Evolutionary conservation across 2,888 invertebrate species (phyloP), one percentile per base, ranked within the genome.

Genomic region (Orchestes rusci): DNA sequence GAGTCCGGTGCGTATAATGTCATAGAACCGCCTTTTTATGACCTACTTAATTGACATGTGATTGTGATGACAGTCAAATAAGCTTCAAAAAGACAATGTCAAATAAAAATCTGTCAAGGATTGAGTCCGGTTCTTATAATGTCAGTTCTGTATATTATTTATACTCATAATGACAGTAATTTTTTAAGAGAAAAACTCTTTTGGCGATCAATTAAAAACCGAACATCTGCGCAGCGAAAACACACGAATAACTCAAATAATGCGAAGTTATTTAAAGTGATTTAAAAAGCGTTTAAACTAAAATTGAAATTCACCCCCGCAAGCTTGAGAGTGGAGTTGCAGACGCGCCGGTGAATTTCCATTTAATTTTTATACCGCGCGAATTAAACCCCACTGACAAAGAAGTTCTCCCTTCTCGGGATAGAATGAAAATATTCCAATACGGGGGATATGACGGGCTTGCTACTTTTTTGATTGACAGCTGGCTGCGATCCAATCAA

Each of bases 201-300:
- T n/a, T n/a, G n/a, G n/a, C n/a, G n/a, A n/a, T n/a, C n/a, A n/a
- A n/a, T n/a, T n/a, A n/a, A n/a, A n/a, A n/a, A n/a, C n/a, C n/a
- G n/a, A n/a, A n/a, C n/a, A n/a, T n/a, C n/a, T n/a, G n/a, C n/a
- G n/a, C n/a, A n/a, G n/a, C n/a, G n/a, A n/a, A n/a, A n/a, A 42
- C 12, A 40, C 39, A 39, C 37, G 43, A 46, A 40, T 39, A 46
- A 51, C 48, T 51, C 52, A 51, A 54, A 48, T 51, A 51, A 54
- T 51, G 48, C 53, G 48, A 55, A 60, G 59, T 60, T 60, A 60
- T 61, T 59, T 57, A 63, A 61, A 64, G 57, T 59, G 66, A 62
- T 65, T 68, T 67, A 67, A 67, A 67, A 67, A 66, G 62, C 68
- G 66, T 64, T 67, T 68, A 66, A 65, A 67, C 64, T 60, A 62